These are phyloP conservation scores for Rhopalosiphum maidis DNA, from an alignment of 1,140 invertebrate species.

Conservation along the genomic window DNA sequence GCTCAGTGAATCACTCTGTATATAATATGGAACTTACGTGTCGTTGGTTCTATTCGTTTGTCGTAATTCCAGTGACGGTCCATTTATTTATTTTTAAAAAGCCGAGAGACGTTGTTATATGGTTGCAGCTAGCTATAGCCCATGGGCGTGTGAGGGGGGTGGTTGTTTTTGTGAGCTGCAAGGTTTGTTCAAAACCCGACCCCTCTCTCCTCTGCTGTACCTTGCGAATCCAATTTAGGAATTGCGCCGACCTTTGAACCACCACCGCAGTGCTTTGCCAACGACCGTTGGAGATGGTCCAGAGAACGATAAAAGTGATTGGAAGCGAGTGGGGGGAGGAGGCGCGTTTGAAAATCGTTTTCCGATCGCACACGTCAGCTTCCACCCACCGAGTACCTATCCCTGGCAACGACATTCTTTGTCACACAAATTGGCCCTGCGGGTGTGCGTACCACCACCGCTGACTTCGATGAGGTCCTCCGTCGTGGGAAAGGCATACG, in stretches of 20 bases:
- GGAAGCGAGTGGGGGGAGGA: background rate
- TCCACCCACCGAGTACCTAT: background rate
- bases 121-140: background rate
- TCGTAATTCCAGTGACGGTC: background rate
- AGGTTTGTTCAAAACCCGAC: background rate
- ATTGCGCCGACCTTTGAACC: conserved; percentile 52
- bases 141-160: background rate
- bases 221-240: conserved; percentile 45
- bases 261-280: conserved; percentile 8
- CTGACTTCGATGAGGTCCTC: background rate
- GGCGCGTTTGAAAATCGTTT: conserved; percentile 29
- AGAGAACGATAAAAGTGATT: conserved; percentile 52
- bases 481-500: background rate
- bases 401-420: conserved; percentile 17
- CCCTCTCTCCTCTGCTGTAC: background rate
- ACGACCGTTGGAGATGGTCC: conserved; percentile 44
- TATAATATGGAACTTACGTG: background rate
- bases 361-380: conserved; percentile 37
- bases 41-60: background rate
- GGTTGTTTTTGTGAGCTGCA: background rate
- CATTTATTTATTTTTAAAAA: conserved; percentile 16
- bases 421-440: conserved; percentile 51
- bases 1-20: background rate
- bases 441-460: background rate
- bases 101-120: background rate